Evolutionary conservation across 2,888 invertebrate species (phyloP), one percentile per base, ranked within the genome.

Genomic region (Diadromus collaris): DNA sequence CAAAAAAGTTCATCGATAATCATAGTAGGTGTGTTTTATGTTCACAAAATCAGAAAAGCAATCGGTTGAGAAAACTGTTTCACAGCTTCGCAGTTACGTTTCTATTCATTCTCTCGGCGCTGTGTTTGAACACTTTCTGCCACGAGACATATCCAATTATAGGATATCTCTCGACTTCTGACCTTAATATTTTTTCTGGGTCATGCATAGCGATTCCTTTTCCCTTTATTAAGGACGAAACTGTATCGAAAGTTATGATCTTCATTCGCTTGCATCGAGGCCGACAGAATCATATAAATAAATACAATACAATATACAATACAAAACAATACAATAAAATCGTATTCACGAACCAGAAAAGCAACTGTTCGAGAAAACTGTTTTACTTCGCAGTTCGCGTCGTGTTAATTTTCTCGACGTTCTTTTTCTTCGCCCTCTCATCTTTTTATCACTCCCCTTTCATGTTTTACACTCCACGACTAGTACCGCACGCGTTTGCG

Each of bases 401-500:
- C 38, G 38, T 16, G 38, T 41, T 41, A 13, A 41, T 41, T 16
- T 41, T 41, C 38, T 41, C 16, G 38, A 16, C 38, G 0, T 1
- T 1, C 38, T 41, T 19, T 19, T 38, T 38, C 19, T 21, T 48
- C 9, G 38, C 4, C 38, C 3, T n/a, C 38, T 13, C 38, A 16
- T 16, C 38, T 16, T 16, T 16, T 41, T 16, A 41, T 41, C 38
- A 41, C 46, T 19, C 19, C 19, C 19, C 2, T 21, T 48, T 48
- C 46, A 7, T 21, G 16, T 48, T 21, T 48, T 48, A 48, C 19
- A 61, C 41, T 54, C 41, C 19, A 56, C 32, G 34, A 41, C 64
- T 46, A 24, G 21, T 56, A 24, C 24, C 51, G 21, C 60, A 44
- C n/a, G 19, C 58, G 7, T 64, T 72, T 51, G 58, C 60, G 44